These are phyloP conservation scores for Lingula anatina DNA, from an alignment of 2,888 invertebrate genomes.

Conservation along the genomic window DNA sequence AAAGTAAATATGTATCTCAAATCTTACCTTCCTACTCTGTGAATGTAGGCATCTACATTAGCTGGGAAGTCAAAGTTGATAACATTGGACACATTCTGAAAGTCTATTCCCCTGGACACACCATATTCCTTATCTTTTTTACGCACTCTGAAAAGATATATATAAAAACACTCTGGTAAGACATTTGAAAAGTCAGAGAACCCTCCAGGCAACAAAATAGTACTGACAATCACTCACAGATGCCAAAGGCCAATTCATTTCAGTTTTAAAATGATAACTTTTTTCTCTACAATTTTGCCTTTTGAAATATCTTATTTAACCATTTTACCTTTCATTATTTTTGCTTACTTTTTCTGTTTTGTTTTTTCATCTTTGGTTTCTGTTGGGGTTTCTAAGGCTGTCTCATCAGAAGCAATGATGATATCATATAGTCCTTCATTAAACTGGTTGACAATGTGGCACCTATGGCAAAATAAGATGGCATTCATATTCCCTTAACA, in stretches of 20 bases:
- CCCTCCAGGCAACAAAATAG: too few relatives aligned
- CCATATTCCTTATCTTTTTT: conserved; percentile 89
- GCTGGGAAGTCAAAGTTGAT: conserved; percentile 98
- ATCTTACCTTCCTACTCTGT: conserved; percentile 73
- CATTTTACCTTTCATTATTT: neutral
- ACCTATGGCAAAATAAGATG: conserved; percentile 56
- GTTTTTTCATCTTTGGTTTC: too few relatives aligned
- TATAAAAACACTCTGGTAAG: too few relatives aligned
- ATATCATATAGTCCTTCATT: conserved; percentile 89
- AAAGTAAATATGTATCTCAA: too few relatives aligned
- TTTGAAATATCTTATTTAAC: neutral
- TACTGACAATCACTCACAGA: too few relatives aligned
- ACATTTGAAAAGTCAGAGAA: too few relatives aligned
- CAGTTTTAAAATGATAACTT: too few relatives aligned
- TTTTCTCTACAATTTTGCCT: too few relatives aligned
- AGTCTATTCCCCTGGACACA: conserved; percentile 95
- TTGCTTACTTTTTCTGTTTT: too few relatives aligned
- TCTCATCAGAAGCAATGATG: conserved; percentile 95
- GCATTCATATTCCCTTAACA: too few relatives aligned
- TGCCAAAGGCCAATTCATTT: too few relatives aligned
- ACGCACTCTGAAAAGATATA: conserved; percentile 11
- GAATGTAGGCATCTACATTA: conserved; percentile 85
- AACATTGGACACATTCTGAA: conserved; percentile 94
- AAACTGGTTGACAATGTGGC: conserved; percentile 92
- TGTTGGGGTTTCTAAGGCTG: conserved; percentile 19